Conservation (phyloP, 2,113 vertebrate genomes). For the Thryonomys swinderianus region DNA sequence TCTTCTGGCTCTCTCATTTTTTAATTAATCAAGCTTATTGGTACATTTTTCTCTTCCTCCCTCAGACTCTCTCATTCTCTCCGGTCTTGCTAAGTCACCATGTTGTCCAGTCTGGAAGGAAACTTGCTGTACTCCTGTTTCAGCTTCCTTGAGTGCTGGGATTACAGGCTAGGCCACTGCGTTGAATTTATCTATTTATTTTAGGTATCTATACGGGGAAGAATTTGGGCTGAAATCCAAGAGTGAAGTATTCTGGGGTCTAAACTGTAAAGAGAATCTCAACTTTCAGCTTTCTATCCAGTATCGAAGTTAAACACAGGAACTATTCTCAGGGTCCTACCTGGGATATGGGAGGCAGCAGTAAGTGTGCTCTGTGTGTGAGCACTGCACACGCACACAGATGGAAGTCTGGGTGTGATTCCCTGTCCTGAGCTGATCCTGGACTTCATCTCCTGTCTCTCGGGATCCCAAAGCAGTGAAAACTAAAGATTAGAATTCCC, state of each 20-base stretch:
- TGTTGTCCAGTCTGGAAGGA: no score
- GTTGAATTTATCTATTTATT: no score
- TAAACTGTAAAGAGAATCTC: not conserved
- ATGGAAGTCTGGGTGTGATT: not conserved
- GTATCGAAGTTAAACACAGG: not conserved
- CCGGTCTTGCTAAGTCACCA: not conserved
- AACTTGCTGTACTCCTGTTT: not conserved
- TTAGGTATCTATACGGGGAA: not conserved
- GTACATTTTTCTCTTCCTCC: not conserved
- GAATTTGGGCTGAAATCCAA: not conserved
- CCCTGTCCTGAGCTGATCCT: not conserved
- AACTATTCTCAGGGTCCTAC: not conserved
- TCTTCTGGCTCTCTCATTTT: no score
- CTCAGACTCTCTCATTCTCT: not conserved
- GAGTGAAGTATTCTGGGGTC: not conserved
- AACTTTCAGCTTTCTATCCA: not conserved
- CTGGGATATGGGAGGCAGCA: not conserved
- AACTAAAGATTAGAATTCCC: not conserved
- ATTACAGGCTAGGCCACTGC: no score
- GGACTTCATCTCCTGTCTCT: not conserved
- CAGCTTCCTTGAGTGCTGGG: not conserved
- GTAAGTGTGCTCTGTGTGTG: accelerated
- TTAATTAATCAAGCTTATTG: no score
- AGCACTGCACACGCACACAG: no score
- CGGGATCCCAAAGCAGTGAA: not conserved